Percentiles rank a stretch among this genome's conserved stretches.
These are phyloP conservation scores for Craniophora ligustri DNA, from an alignment of 2,888 invertebrate genomes.

Conservation along the genomic window DNA sequence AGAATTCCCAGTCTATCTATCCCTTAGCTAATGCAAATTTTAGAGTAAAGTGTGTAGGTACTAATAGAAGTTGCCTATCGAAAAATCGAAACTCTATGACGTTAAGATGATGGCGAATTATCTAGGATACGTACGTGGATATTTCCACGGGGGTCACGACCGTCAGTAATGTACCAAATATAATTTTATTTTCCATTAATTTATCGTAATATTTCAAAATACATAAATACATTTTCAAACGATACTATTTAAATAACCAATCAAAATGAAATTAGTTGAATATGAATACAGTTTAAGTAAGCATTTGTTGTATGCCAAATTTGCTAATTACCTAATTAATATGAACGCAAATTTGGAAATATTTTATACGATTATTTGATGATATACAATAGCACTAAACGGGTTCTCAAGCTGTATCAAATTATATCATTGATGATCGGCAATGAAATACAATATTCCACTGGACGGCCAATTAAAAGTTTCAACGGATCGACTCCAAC, in stretches of 20 bases:
- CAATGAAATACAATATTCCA: constrained; percentile 74
- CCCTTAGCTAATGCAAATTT: too few relatives aligned
- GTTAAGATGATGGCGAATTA: too few relatives aligned
- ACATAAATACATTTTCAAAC: not conserved
- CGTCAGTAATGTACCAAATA: too few relatives aligned
- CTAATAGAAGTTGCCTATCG: too few relatives aligned
- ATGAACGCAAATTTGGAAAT: constrained; percentile 8
- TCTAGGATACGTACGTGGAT: too few relatives aligned
- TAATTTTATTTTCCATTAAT: too few relatives aligned
- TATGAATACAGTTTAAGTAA: not conserved
- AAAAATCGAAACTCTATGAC: too few relatives aligned
- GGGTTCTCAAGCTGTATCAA: constrained; percentile 61
- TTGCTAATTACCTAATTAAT: constrained; percentile 6
- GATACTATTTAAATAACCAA: not conserved
- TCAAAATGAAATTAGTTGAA: not conserved
- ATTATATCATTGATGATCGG: constrained; percentile 69
- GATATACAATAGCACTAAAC: constrained; percentile 27
- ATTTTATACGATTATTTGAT: constrained; percentile 26
- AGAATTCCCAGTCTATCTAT: too few relatives aligned
- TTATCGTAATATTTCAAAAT: too few relatives aligned
- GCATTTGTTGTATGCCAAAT: not conserved
- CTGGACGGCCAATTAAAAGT: constrained; percentile 85
- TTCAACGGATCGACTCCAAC: constrained; percentile 69
- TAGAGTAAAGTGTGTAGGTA: too few relatives aligned
- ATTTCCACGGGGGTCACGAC: too few relatives aligned